Conservation (phyloP, 2,888 invertebrate species). For the Meteorus colon region DNA sequence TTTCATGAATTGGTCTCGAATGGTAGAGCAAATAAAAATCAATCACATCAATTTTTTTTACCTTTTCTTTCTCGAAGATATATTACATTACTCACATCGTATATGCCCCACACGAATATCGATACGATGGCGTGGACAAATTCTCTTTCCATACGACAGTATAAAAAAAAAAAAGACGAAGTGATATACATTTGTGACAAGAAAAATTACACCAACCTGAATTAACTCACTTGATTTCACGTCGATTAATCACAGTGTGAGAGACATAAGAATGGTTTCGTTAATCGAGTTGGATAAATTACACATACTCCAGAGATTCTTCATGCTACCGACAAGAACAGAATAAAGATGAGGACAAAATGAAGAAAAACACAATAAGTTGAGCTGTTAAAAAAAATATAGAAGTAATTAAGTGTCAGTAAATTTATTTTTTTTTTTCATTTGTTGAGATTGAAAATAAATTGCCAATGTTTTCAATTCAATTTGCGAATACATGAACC, state of each 20-base stretch:
- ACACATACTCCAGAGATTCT: neutral
- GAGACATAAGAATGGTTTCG: neutral
- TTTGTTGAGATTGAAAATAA: neutral
- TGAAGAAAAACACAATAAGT: neutral
- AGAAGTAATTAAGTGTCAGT: neutral
- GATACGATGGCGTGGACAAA: neutral
- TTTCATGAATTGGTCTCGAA: neutral
- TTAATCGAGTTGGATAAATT: slow-evolving; percentile 1
- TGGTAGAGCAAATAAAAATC: neutral
- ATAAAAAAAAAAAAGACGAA: neutral
- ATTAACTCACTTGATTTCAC: neutral
- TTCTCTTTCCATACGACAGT: neutral
- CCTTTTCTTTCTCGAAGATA: neutral
- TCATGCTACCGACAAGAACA: neutral
- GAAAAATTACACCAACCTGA: neutral
- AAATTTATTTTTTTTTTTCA: neutral
- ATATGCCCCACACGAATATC: neutral
- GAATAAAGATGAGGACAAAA: neutral
- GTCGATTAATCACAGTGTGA: neutral
- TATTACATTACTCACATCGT: neutral
- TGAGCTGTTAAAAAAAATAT: neutral
- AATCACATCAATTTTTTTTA: neutral
- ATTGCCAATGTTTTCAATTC: neutral
- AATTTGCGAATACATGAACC: neutral
- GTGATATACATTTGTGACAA: neutral